Base-by-base conservation (phyloP, 2,888 invertebrate species). In the Scaptomyza parva region DNA sequence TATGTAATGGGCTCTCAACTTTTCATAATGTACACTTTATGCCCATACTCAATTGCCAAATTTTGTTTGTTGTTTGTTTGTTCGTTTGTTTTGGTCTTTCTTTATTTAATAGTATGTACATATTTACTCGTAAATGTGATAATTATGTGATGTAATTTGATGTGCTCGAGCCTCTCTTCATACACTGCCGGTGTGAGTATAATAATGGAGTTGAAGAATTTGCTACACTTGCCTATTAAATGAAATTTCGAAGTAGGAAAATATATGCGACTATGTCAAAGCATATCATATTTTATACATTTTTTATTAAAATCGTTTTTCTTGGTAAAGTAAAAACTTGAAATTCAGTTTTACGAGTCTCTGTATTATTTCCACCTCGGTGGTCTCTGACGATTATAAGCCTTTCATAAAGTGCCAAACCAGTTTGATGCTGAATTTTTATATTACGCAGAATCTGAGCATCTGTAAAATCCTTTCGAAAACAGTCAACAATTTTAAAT, bases 11-110 rank as follows among this genome's bases (percentile, higher is more conserved):
- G 37, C 69, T 62, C 66, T 64, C 48, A 48, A 55, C 51, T 55
- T 58, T 51, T 44, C 45, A 64, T 43, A 43, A 55, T 26, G 44
- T 47, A 62, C 55, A 26, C 71, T 28, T 45, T 45, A 68, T 39
- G 61, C 43, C 43, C 57, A 53, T 26, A 53, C 66, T 61, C 62
- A 24, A 57, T 87, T 82, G 86, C 78, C 82, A 81, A 85, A 82
- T 81, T 52, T 60, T 48, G 71, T 80, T 73, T 44, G 44, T 58
- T 59, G 50, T 76, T 80, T 73, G 63, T 51, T 64, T 79, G 52
- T 30, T 61, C 70, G 52, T 57, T 80, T 59, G 45, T 48, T 58
- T 62, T 58, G 53, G 50, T 41, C 51, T 59, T 52, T 57, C 37
- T 40, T 24, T 45, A 53, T 18, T 41, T 39, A 41, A 30, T 28